Evolutionary conservation across 2,797 vertebrate species (phyloP).

Genomic region (Xenentodon cancila): DNA sequence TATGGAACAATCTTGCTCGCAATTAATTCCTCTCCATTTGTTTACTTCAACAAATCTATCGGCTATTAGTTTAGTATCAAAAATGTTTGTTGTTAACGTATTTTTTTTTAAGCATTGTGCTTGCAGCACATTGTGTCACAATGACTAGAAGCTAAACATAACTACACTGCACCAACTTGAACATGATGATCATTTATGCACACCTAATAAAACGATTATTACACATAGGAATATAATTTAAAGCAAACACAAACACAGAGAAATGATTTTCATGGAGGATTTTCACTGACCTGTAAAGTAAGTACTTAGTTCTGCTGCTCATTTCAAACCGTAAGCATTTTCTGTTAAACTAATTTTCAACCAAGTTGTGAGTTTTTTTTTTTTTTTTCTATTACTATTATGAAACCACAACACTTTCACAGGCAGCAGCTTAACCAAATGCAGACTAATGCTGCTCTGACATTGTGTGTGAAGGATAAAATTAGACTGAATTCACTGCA

Average conservation of each 20-base stretch:
- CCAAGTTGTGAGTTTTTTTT: slow-evolving; percentile 10
- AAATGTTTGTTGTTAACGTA: background rate
- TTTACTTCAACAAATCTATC: background rate
- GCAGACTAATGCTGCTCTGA: slow-evolving; percentile 47
- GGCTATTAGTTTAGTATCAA: background rate
- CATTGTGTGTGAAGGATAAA: slow-evolving; percentile 77
- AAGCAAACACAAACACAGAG: slow-evolving; percentile 11
- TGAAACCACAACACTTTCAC: slow-evolving; percentile 22
- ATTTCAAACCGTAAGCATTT: slow-evolving; percentile 21
- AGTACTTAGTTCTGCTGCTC: slow-evolving; percentile 7
- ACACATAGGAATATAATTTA: background rate
- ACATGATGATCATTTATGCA: background rate
- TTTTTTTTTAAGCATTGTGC: background rate
- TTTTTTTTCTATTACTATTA: slow-evolving; percentile 14
- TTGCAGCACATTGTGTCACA: background rate
- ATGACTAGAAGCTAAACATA: background rate
- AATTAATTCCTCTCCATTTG: too few relatives aligned
- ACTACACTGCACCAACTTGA: background rate
- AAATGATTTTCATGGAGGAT: slow-evolving; percentile 40
- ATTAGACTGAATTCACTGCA: slow-evolving; percentile 79
- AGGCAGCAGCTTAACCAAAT: slow-evolving; percentile 27
- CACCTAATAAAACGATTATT: slow-evolving; percentile 3
- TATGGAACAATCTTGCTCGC: too few relatives aligned
- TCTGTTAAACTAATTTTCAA: slow-evolving; percentile 32
- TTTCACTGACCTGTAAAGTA: slow-evolving; percentile 27